Conservation (phyloP, 2,113 vertebrate species). For the Falcunculus frontatus region DNA sequence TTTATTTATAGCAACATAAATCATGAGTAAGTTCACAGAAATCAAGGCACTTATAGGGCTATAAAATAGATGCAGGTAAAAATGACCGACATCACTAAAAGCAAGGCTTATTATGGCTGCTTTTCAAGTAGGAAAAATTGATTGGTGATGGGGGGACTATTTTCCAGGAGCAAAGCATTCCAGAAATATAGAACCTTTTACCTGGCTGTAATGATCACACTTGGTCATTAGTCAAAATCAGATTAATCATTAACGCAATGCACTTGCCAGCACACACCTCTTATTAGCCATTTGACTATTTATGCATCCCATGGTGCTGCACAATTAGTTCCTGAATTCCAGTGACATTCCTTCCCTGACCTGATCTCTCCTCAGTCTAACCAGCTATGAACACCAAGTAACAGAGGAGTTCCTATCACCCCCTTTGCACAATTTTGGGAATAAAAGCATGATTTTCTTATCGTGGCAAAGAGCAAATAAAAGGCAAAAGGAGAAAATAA, state of each 20-base stretch:
- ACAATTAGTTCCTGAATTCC: not conserved
- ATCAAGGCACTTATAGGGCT: not conserved
- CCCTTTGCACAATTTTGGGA: not conserved
- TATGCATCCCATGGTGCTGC: not conserved
- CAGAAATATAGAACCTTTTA: not conserved
- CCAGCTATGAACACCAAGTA: not conserved
- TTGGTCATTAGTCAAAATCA: not conserved
- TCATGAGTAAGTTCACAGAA: not conserved
- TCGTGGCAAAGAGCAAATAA: not conserved
- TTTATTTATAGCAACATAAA: not conserved
- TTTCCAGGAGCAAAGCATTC: not conserved
- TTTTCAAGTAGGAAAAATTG: not conserved
- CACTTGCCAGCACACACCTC: not conserved
- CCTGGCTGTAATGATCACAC: not conserved
- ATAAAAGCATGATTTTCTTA: not conserved
- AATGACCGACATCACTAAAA: not conserved
- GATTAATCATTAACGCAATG: not conserved
- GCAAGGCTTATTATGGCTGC: not conserved
- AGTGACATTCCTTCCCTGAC: not conserved
- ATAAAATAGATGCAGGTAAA: not conserved
- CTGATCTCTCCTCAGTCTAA: not conserved
- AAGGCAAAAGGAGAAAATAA: not conserved
- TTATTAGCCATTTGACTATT: not conserved
- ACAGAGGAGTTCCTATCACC: rapidly evolving
- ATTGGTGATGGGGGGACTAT: not conserved